Evolutionary conservation across 2,113 vertebrate genomes (phyloP), one percentile per base, ranked within the genome.

Genomic region (Festucalex cinctus): DNA sequence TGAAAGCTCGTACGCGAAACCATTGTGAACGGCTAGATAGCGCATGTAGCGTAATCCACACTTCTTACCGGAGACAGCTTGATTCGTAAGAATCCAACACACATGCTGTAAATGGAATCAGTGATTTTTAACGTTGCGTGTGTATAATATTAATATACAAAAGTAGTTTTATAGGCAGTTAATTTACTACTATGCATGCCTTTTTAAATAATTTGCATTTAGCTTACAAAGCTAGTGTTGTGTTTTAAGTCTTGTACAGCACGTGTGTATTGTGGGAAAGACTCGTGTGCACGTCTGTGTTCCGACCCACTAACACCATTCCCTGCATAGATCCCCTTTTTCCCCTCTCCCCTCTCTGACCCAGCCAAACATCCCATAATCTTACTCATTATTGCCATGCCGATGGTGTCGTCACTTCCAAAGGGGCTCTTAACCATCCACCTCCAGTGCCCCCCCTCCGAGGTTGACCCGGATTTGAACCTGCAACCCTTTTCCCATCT

Each of bases 381-480:
- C 85, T 88, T 74, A 70, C 65, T 32, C 80, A 78, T 86, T 82
- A 86, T 88, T 88, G 79, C 79, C 79, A 88, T 88, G 84, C 88
- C 12, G 72, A 60, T 78, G 83, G 70, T 64, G 80, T 78, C 3
- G 35, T 79, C 72, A 85, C 85, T 84, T 88, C 81, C 84, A 86
- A 87, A 60, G 58, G 73, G 78, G 81, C 63, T 84, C 77, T 77
- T 76, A 62, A 62, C 13, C 39, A 62, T 26, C 60, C 22, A 83
- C 86, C 88, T 85, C 69, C 44, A 61, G 76, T 73, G 83, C 84
- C 84, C 86, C 83, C 84, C 84, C 26, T 57, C 28, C 17, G 37
- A 82, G 84, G 86, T 63, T 85, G 83, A 87, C 88, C 88, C 75
- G 71, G 78, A 85, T 79, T 82, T 90, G 86, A 90, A 90, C 88